phyloP scores from a whole-genome alignment of 2,888 invertebrate species.

The Oscheius sp. region DNA sequence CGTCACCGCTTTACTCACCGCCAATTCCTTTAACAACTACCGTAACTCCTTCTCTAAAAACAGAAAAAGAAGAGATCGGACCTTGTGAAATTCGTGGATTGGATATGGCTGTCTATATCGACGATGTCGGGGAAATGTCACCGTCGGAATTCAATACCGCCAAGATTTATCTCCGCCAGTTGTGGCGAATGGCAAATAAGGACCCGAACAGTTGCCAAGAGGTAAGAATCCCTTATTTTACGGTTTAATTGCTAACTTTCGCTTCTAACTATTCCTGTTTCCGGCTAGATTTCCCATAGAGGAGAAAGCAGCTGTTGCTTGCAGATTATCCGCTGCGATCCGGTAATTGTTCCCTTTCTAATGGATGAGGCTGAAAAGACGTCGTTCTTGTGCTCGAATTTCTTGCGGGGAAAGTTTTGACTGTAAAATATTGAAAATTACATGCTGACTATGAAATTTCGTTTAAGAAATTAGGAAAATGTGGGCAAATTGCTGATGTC shows the following conservation, averaged over 20 bases:
- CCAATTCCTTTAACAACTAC: not conserved
- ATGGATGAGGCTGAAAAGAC: not conserved
- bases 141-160: constrained; percentile 18
- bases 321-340: not conserved
- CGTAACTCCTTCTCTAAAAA: not conserved
- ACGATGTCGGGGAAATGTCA: constrained; percentile 5
- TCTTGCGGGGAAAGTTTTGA: too few species aligned
- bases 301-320: not conserved
- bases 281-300: not conserved
- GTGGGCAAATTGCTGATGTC: too few species aligned
- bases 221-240: not conserved
- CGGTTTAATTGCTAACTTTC: too few species aligned
- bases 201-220: not conserved
- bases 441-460: too few species aligned
- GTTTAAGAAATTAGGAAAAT: too few species aligned
- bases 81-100: not conserved
- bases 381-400: too few species aligned
- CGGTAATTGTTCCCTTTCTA: not conserved
- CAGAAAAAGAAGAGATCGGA: too few species aligned
- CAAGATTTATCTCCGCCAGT: not conserved
- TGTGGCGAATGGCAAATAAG: not conserved
- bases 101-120: constrained; percentile 20
- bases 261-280: too few species aligned
- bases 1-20: constrained; percentile 16
- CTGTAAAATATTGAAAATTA: too few species aligned